These are phyloP conservation scores for Arenaria interpres DNA, from an alignment of 2,113 vertebrate genomes.

Conservation along the genomic window DNA sequence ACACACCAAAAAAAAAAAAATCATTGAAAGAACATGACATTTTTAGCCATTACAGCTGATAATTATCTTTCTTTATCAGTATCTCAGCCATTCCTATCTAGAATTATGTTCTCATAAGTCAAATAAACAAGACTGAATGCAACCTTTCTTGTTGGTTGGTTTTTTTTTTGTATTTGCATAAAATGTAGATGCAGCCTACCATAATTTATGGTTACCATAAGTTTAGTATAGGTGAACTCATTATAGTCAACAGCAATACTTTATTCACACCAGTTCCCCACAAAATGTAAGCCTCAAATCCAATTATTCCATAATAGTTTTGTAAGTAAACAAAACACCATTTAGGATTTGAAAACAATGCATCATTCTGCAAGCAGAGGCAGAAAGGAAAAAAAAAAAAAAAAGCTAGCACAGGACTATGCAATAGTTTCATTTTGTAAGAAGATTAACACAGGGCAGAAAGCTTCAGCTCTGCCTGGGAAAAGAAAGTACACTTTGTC, in stretches of 20 bases:
- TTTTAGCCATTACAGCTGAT: neutral
- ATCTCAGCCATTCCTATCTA: neutral
- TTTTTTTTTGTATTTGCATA: neutral
- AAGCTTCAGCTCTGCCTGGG: neutral
- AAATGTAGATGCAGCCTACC: neutral
- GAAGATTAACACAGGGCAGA: constrained; percentile 16
- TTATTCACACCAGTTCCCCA: neutral
- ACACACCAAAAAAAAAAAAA: neutral
- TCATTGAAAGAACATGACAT: neutral
- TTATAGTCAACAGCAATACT: neutral
- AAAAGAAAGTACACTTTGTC: neutral
- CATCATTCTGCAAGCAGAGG: constrained; percentile 21
- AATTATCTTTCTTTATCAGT: neutral
- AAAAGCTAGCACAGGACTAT: neutral
- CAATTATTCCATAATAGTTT: neutral
- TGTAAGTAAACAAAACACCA: constrained; percentile 1
- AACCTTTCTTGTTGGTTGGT: neutral
- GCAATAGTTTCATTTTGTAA: constrained; percentile 29
- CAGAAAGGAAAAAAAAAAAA: neutral
- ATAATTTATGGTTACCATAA: neutral
- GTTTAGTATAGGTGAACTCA: neutral
- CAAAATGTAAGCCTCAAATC: constrained; percentile 8
- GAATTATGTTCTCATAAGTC: neutral
- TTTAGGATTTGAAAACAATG: constrained; percentile 48
- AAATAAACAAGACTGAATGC: neutral